Percentiles rank a stretch among this genome's conserved stretches.
These are phyloP conservation scores for Poeciliopsis retropinna DNA, from an alignment of 2,113 vertebrate genomes.

Conservation along the genomic window DNA sequence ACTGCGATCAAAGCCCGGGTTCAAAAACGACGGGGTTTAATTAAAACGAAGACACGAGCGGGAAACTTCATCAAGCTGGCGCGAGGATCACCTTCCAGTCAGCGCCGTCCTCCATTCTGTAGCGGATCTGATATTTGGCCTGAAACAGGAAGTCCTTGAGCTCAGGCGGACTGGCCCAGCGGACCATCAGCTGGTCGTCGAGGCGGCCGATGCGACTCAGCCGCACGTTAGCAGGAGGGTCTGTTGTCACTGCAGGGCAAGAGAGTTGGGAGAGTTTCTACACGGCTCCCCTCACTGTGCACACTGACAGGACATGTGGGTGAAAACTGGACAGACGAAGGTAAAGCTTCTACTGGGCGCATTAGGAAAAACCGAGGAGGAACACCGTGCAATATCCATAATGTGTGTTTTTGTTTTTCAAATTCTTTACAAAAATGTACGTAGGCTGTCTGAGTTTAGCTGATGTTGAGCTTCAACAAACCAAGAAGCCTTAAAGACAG, in stretches of 20 bases:
- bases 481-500: too few species aligned
- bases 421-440: too few species aligned
- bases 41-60: background rate
- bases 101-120: slow-evolving; percentile 91
- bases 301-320: background rate
- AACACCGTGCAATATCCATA: too few species aligned
- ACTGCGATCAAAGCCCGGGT: slow-evolving; percentile 28
- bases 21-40: slow-evolving; percentile 17
- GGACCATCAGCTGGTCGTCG: slow-evolving; percentile 94
- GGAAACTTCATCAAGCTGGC: background rate
- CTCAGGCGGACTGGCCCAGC: slow-evolving; percentile 89
- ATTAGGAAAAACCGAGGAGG: background rate
- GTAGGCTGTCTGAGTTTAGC: too few species aligned
- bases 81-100: slow-evolving; percentile 91
- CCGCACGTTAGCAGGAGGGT: slow-evolving; percentile 89
- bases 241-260: slow-evolving; percentile 88
- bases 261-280: background rate
- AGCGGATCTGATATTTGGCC: slow-evolving; percentile 98
- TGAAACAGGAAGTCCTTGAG: slow-evolving; percentile 96
- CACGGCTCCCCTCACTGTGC: slow-evolving; percentile 10
- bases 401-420: too few species aligned
- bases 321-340: background rate
- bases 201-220: slow-evolving; percentile 91
- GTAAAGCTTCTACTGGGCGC: background rate
- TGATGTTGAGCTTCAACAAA: too few species aligned